phyloP scores from a whole-genome alignment of 1,140 invertebrate genomes.

The Conopomorpha cramerella region DNA sequence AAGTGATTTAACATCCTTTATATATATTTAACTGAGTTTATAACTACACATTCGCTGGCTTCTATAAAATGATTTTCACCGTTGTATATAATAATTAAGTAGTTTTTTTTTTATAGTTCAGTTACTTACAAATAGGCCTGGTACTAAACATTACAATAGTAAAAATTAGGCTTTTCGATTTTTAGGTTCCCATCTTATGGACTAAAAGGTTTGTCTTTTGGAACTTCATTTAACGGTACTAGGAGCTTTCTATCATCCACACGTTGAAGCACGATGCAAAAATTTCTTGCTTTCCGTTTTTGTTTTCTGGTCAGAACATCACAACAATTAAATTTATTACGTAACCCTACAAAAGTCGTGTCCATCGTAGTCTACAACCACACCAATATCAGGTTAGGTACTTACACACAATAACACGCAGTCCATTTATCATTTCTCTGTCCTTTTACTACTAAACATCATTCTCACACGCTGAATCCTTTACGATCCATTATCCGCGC shows the following conservation, averaged over 20 bases:
- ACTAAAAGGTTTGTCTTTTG: constrained; percentile 27
- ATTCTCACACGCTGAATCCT: constrained; percentile 7
- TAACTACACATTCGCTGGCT: constrained; percentile 24
- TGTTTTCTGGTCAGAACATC: no score
- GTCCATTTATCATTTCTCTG: no score
- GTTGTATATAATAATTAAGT: constrained; percentile 17
- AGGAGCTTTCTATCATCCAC: no score
- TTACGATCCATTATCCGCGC: constrained; percentile 20
- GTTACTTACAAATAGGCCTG: constrained; percentile 44
- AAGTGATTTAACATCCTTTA: constrained; percentile 51
- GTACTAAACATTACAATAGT: constrained; percentile 41
- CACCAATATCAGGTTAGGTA: constrained; percentile 16
- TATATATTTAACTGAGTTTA: constrained; percentile 38
- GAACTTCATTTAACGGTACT: constrained; percentile 36
- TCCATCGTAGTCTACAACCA: no score
- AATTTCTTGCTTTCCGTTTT: no score
- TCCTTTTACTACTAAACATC: no score
- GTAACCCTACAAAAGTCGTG: no score
- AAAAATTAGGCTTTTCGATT: constrained; percentile 45
- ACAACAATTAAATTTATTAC: no score
- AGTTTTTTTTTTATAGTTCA: constrained; percentile 41
- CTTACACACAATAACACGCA: no score
- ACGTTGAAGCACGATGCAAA: no score
- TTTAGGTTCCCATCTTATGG: constrained; percentile 15
- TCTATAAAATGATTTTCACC: constrained; percentile 8